phyloP scores from a whole-genome alignment of 1,140 invertebrate species.

The Telenomus remus region DNA sequence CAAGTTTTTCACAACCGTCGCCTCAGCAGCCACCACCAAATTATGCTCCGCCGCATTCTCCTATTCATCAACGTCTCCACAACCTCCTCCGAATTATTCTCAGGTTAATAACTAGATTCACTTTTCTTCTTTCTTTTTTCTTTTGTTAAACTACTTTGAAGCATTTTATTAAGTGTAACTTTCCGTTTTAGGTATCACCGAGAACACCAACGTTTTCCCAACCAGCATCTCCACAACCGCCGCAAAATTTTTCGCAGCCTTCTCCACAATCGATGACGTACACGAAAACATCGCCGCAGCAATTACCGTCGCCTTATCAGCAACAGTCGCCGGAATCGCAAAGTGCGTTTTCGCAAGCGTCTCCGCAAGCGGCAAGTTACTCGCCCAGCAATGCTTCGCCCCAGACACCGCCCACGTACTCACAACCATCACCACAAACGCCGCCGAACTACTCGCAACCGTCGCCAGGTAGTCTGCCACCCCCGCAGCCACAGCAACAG shows the following conservation, averaged over 20 bases:
- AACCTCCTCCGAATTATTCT: conserved; percentile 63
- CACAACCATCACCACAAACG: conserved; percentile 65
- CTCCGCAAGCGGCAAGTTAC: conserved; percentile 45
- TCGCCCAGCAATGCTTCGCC: conserved; percentile 66
- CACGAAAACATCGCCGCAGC: conserved; percentile 57
- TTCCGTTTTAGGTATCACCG: conserved; percentile 33
- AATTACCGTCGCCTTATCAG: conserved; percentile 49
- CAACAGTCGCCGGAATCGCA: conserved; percentile 60
- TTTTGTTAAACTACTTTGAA: too few species aligned
- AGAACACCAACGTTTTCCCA: conserved; percentile 34
- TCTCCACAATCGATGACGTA: conserved; percentile 42
- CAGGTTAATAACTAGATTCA: conserved; percentile 50
- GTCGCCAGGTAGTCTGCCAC: conserved; percentile 45
- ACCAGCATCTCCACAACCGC: conserved; percentile 29
- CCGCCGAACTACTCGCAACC: conserved; percentile 62
- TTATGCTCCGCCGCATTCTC: conserved; percentile 57
- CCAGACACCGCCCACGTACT: conserved; percentile 62
- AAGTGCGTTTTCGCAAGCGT: conserved; percentile 33
- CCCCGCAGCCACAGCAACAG: conserved; percentile 30
- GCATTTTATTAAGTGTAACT: too few species aligned
- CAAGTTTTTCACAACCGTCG: conserved; percentile 54
- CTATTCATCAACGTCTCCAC: conserved; percentile 68
- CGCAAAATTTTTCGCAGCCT: conserved; percentile 36
- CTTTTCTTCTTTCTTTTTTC: too few species aligned
- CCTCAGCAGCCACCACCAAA: conserved; percentile 51